Conservation (phyloP, 2,888 invertebrate genomes). For the Cryptocheilus praepositus region DNA sequence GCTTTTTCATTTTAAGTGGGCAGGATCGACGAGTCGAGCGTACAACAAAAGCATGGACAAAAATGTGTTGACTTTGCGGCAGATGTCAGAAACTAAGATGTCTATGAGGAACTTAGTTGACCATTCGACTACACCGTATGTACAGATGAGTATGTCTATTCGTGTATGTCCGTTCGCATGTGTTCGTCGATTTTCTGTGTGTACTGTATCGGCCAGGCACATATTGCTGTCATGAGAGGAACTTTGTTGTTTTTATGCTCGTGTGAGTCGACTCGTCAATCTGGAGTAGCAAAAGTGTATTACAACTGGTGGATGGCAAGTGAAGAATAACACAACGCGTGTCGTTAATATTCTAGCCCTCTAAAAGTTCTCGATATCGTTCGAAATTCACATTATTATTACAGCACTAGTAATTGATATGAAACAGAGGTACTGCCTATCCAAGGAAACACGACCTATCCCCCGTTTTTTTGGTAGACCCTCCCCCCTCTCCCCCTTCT, state of each 20-base stretch:
- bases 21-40: slow-evolving; percentile 34
- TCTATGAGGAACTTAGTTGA: slow-evolving; percentile 25
- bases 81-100: slow-evolving; percentile 3
- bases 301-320: slow-evolving; percentile 35
- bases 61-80: not conserved
- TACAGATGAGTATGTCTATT: not conserved
- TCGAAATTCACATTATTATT: slow-evolving; percentile 26
- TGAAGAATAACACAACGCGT: slow-evolving; percentile 24
- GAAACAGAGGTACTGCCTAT: slow-evolving; percentile 37
- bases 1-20: slow-evolving; percentile 9
- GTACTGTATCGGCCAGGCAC: slow-evolving; percentile 11
- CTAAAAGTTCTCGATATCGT: slow-evolving; percentile 20
- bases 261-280: slow-evolving; percentile 36
- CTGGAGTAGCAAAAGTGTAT: slow-evolving; percentile 36
- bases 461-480: slow-evolving; percentile 15
- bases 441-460: slow-evolving; percentile 21
- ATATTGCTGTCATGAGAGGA: slow-evolving; percentile 29
- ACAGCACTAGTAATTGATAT: slow-evolving; percentile 49
- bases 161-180: not conserved
- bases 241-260: slow-evolving; percentile 27
- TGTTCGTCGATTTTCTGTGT: no score
- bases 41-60: not conserved
- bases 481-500: slow-evolving; percentile 8
- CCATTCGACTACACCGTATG: not conserved
- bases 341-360: slow-evolving; percentile 12